These are phyloP conservation scores for Hylyphantes graminicola DNA, from an alignment of 1,140 invertebrate species.

Conservation along the genomic window DNA sequence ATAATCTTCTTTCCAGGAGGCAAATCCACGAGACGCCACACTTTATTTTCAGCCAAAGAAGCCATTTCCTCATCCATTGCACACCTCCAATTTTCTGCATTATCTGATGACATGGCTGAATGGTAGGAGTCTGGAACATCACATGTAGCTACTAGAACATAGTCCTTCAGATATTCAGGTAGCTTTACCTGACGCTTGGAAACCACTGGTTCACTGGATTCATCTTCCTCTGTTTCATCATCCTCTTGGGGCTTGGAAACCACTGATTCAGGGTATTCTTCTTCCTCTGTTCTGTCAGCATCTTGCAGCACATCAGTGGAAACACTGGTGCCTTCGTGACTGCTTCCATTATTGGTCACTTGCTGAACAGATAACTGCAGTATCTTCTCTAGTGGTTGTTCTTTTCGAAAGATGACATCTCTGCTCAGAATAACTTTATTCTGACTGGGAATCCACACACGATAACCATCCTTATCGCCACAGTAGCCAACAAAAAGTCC, in stretches of 20 bases:
- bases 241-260: neutral
- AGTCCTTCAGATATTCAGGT: neutral
- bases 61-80: neutral
- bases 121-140: neutral
- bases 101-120: neutral
- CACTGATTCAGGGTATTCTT: neutral
- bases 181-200: neutral
- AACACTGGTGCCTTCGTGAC: neutral
- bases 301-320: no score
- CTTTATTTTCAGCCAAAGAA: neutral
- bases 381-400: neutral
- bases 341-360: no score
- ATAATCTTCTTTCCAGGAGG: constrained; percentile 43
- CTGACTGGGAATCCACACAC: neutral
- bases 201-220: neutral
- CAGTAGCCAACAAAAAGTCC: neutral
- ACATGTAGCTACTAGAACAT: neutral
- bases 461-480: neutral
- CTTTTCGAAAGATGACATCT: neutral
- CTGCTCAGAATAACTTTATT: neutral
- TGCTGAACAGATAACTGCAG: no score
- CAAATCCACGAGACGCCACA: neutral
- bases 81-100: neutral
- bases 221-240: neutral
- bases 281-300: neutral